A percentile compares a stretch with the other conserved stretches of the same genome.
phyloP scores from a whole-genome alignment of 2,888 invertebrate species.

The Acrobasis repandana region DNA sequence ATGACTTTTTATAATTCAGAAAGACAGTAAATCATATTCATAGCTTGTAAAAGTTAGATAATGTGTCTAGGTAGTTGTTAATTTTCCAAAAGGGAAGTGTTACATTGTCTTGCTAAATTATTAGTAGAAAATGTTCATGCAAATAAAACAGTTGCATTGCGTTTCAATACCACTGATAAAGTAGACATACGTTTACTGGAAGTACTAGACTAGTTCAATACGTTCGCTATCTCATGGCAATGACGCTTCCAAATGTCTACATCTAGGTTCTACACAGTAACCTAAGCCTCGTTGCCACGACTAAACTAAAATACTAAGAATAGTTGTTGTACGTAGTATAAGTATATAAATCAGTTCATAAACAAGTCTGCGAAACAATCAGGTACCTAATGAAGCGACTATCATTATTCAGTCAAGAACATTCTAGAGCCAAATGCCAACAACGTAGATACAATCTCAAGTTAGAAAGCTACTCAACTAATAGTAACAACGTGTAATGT shows the following conservation, averaged over 20 bases:
- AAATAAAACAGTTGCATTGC: conserved; percentile 16
- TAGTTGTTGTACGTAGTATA: not conserved
- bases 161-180: conserved; percentile 1
- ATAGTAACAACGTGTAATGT: conserved; percentile 13
- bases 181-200: not conserved
- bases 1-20: conserved; percentile 1
- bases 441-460: not conserved
- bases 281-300: conserved; percentile 12
- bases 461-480: conserved; percentile 5
- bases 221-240: conserved; percentile 9
- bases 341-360: conserved; percentile 5
- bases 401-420: conserved; percentile 24
- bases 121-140: conserved; percentile 16
- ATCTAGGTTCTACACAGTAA: not conserved
- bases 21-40: conserved; percentile 3
- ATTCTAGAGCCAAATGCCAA: conserved; percentile 17
- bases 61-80: not conserved
- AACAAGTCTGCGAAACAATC: conserved; percentile 55
- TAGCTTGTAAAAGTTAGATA: not conserved
- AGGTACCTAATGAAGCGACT: conserved; percentile 62
- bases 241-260: not conserved
- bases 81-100: conserved; percentile 1
- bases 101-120: conserved; percentile 16
- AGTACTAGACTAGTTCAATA: not conserved
- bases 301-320: conserved; percentile 2